A percentile compares a stretch with the other conserved stretches of the same genome.
Evolutionary conservation across 64 coral and sea anemone genomes (phyloP).

Genomic region (Stylophora pistillata): DNA sequence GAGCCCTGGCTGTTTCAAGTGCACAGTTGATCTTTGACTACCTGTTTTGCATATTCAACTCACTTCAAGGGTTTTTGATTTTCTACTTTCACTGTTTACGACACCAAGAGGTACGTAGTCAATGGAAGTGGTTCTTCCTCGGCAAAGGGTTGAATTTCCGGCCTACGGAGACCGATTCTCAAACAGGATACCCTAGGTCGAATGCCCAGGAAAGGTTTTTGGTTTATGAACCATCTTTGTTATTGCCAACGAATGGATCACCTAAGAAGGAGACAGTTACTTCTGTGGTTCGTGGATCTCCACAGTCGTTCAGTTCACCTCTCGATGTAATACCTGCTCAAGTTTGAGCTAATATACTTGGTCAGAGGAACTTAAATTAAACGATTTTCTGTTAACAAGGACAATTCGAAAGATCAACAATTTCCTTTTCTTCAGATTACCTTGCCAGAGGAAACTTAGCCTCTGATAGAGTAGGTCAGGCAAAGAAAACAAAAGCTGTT

Average conservation of each 20-base stretch:
- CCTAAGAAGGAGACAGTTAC: neutral
- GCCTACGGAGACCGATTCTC: neutral
- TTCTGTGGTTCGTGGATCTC: neutral
- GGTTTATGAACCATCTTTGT: neutral
- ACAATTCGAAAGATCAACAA: no score
- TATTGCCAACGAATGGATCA: neutral
- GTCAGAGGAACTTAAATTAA: neutral
- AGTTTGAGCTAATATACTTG: neutral
- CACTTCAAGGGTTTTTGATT: constrained; percentile 87
- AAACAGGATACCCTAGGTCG: neutral
- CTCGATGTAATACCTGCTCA: constrained; percentile 3
- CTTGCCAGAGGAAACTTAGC: no score
- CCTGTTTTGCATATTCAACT: constrained; percentile 91
- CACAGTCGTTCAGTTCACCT: neutral
- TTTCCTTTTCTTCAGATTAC: no score
- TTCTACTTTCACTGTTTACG: constrained; percentile 86
- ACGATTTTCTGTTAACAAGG: no score
- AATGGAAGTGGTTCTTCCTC: constrained; percentile 59
- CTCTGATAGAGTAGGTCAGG: no score
- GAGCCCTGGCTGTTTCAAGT: constrained; percentile 63
- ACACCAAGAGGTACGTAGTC: constrained; percentile 77
- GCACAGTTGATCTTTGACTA: constrained; percentile 79
- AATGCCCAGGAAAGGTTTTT: neutral
- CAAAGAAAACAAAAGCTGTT: no score
- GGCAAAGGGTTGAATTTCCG: constrained; percentile 3